Evolutionary conservation across 2,113 vertebrate genomes (phyloP), one percentile per base, ranked within the genome.

Genomic region (Sinosuthora webbiana): DNA sequence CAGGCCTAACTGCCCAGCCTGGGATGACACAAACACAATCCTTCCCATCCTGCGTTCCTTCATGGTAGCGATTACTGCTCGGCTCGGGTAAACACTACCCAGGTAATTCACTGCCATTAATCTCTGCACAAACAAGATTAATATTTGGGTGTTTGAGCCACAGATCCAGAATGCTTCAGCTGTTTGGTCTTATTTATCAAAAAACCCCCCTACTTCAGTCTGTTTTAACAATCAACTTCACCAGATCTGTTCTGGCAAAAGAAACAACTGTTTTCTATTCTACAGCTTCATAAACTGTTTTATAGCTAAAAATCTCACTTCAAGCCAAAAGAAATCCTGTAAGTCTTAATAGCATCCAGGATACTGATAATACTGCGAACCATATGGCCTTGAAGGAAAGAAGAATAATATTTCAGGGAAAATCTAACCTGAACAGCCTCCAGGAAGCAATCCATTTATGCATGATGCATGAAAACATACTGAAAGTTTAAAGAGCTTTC

Each of bases 51-150:
- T 96, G 50, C 99, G 97, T 90, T 99, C 99, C 98, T 99, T 99
- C 99, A 99, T 99, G 87, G 98, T 99, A 62, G 98, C 94, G 33
- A 99, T 99, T 21, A 99, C 99, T 0, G 99, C 99, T 35, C 99
- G 98, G 39, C 99, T 99, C 0, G 99, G 98, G 95, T 99, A 99
- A 84, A 99, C 99, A 4, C 99, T 99, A 33, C 99, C 99, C 98
- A 99, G 97, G 96, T 99, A 99, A 98, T 99, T 99, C 90, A 99
- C 96, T 83, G 98, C 99, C 99, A 99, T 99, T 79, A 99, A 87
- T 91, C 97, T 99, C 99, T 99, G 97, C 50, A 77, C 33, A 94
- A 90, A 95, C 0, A 5, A 92, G 4, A 96, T 44, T 30, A 69
- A 82, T 33, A 35, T 2, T 33, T 33, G 6, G 15, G 41, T 71